Evolutionary conservation across 2,797 vertebrate genomes (phyloP), one percentile per base, ranked within the genome.

Genomic region (Toxotes lorentzi): DNA sequence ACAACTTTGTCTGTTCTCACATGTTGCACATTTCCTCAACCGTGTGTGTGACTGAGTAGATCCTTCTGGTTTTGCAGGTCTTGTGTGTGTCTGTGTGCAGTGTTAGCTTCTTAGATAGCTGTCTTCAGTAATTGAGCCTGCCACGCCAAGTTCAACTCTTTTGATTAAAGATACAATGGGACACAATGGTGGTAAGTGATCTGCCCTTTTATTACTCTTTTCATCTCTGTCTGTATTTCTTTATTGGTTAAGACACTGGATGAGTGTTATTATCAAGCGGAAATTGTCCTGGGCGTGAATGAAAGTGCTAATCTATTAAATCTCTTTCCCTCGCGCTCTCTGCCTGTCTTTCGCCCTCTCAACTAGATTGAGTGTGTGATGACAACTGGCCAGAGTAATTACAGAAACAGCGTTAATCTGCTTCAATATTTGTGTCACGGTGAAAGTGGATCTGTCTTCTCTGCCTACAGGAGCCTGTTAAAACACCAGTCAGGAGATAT

Each of bases 401-500:
- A 93, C 86, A 87, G 85, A 77, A 72, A 74, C 86, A 73, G 86
- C 68, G 82, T 90, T 93, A 93, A 93, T 92, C 86, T 90, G 77
- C 85, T 88, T 89, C 61, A 87, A 89, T 91, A 92, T 90, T 89
- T 63, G 12, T 48, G 80, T 76, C 79, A 43, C 62, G 10, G 27
- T 61, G 70, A 83, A 82, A 89, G 66, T 24, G 35, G 70, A 87
- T 85, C 80, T 58, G 74, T 84, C 74, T 27, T 78, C 79, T 74
- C 70, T 45, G 69, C 47, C 48, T 48, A 24, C 43, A 78, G 56
- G 11, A 81, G 73, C 19, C 59, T 32, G 27, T 79, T 79, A 65
- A 66, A 76, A 68, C 63, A 70, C 23, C 4, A 56, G 68, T 27
- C 60, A n/a, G 59, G 57, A 64, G 73, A 75, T 84, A 78, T 77